A percentile compares a stretch with the other conserved stretches of the same genome.
phyloP scores from a whole-genome alignment of 1,140 invertebrate species.

The Papilio aristodemus region DNA sequence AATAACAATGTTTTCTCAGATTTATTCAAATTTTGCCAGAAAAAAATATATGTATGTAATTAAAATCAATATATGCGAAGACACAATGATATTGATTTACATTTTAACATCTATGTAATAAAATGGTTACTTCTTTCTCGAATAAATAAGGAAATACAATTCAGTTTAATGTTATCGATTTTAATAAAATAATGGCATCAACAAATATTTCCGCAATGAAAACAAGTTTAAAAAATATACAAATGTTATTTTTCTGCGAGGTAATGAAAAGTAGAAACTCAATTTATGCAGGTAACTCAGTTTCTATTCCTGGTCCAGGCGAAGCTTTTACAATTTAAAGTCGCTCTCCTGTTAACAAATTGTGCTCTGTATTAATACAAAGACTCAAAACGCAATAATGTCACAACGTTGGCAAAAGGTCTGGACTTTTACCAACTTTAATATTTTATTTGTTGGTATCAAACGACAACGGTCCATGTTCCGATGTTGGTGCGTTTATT shows the following conservation, averaged over 20 bases:
- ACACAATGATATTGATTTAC: no score
- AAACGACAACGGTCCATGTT: slow-evolving; percentile 5
- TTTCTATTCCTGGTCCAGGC: neutral
- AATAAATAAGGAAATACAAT: no score
- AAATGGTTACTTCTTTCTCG: no score
- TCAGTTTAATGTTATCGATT: no score
- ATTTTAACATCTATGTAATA: no score
- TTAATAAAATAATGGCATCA: no score
- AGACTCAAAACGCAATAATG: slow-evolving; percentile 11
- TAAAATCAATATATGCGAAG: no score
- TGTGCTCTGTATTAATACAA: slow-evolving; percentile 7
- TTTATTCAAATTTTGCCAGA: no score
- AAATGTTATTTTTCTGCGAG: neutral
- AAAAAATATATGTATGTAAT: no score
- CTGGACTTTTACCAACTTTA: neutral
- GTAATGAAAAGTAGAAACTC: slow-evolving; percentile 1
- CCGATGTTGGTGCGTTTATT: slow-evolving; percentile 1
- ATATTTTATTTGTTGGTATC: slow-evolving; percentile 8
- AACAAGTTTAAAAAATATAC: neutral
- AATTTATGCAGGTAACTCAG: slow-evolving; percentile 12
- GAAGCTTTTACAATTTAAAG: neutral
- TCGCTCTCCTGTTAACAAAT: neutral
- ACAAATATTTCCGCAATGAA: no score
- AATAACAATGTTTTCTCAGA: neutral
- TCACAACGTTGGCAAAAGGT: slow-evolving; percentile 4